phyloP scores from a whole-genome alignment of 2,797 vertebrate species.

The Euphonia xanthogaster region DNA sequence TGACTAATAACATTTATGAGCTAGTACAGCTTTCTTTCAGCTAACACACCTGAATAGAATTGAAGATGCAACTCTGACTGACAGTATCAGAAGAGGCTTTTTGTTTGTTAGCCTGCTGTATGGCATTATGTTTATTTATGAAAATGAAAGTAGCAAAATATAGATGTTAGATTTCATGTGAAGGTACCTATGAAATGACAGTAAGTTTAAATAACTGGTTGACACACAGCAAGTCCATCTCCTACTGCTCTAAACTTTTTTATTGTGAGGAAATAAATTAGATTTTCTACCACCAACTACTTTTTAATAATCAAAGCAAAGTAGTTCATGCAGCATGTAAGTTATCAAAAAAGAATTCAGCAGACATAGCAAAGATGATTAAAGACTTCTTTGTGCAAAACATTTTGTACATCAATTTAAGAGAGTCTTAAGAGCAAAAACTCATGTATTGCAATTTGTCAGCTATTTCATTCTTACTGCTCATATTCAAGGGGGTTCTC shows the following conservation, averaged over 20 bases:
- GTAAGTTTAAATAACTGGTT: conserved; percentile 6
- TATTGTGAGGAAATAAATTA: neutral
- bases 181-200: neutral
- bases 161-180: neutral
- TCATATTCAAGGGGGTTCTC: neutral
- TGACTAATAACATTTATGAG: neutral
- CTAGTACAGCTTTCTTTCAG: neutral
- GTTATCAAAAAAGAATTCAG: neutral
- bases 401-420: neutral
- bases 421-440: neutral
- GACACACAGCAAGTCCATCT: neutral
- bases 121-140: neutral
- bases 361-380: neutral
- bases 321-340: neutral
- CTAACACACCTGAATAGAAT: neutral
- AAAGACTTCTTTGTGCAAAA: conserved; percentile 15
- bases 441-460: neutral
- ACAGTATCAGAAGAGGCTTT: neutral
- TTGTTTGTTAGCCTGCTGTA: neutral
- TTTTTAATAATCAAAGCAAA: conserved; percentile 48
- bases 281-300: neutral
- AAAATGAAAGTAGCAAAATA: neutral
- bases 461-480: neutral
- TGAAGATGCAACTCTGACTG: neutral
- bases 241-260: neutral